A percentile compares a stretch with the other conserved stretches of the same genome.
These are phyloP conservation scores for Limnephilus marmoratus DNA, from an alignment of 2,888 invertebrate species.

Conservation along the genomic window DNA sequence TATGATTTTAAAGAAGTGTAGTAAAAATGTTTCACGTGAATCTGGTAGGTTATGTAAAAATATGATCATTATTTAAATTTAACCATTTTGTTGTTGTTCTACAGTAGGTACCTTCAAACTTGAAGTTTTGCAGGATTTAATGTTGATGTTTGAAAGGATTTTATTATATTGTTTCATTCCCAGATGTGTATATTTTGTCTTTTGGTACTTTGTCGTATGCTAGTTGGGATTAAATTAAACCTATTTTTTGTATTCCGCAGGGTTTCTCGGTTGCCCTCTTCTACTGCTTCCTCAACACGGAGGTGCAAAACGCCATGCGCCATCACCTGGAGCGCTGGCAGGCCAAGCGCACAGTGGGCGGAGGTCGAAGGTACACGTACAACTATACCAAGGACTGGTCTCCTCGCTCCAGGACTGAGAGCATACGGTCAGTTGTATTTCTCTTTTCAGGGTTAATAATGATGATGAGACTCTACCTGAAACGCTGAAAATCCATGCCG, in stretches of 20 bases:
- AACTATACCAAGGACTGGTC: conserved; percentile 90
- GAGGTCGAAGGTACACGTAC: conserved; percentile 81
- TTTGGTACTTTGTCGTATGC: no score
- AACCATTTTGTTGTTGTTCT: no score
- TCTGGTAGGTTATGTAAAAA: no score
- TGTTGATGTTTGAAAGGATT: no score
- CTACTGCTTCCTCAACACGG: conserved; percentile 95
- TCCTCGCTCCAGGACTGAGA: conserved; percentile 87
- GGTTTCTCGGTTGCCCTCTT: conserved; percentile 93
- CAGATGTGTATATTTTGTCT: no score
- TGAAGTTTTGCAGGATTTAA: no score
- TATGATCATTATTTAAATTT: no score
- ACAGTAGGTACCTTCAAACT: no score
- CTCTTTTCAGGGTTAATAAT: conserved; percentile 94
- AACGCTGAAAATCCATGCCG: conserved; percentile 84
- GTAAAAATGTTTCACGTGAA: no score
- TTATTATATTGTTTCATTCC: no score
- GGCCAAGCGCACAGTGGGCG: conserved; percentile 81
- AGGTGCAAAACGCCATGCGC: conserved; percentile 90
- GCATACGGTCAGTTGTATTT: conserved; percentile 86
- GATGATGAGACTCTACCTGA: conserved; percentile 88
- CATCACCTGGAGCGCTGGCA: conserved; percentile 91
- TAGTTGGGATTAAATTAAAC: background rate
- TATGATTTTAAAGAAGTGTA: no score
- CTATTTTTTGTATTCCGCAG: conserved; percentile 73